Evolutionary conservation across 2,888 invertebrate genomes (phyloP).

Genomic region (Meiosimyza platycephala): DNA sequence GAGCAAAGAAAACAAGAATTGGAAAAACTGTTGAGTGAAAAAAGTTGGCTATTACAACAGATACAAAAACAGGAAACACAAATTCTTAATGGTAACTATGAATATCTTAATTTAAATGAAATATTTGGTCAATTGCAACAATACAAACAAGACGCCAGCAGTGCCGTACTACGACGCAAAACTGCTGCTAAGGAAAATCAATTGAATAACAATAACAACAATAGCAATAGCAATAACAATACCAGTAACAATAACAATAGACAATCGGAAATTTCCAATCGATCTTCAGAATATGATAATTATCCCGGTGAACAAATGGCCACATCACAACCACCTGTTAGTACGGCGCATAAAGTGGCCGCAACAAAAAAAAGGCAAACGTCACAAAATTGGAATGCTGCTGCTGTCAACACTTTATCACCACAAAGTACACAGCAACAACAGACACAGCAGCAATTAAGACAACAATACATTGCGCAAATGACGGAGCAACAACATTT

Average conservation of each 20-base stretch:
- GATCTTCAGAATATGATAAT: conserved; percentile 61
- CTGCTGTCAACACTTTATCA: conserved; percentile 17
- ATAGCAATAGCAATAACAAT: conserved; percentile 37
- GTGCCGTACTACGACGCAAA: conserved; percentile 58
- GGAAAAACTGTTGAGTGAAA: conserved; percentile 64
- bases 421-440: conserved; percentile 41
- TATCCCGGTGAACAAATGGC: conserved; percentile 47
- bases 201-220: conserved; percentile 16
- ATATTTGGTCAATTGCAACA: conserved; percentile 57
- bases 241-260: conserved; percentile 53
- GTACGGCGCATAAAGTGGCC: background rate
- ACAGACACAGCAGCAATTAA: conserved; percentile 42
- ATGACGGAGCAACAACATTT: conserved; percentile 40
- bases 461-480: conserved; percentile 31
- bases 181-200: conserved; percentile 44
- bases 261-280: conserved; percentile 60
- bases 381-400: conserved; percentile 42
- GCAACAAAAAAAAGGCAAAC: conserved; percentile 51
- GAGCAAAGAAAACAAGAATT: conserved; percentile 62
- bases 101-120: conserved; percentile 60
- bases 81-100: conserved; percentile 63
- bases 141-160: conserved; percentile 55
- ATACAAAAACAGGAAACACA: conserved; percentile 65
- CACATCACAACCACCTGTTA: conserved; percentile 12
- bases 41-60: conserved; percentile 64